Percentiles rank a stretch among this genome's conserved stretches.
Evolutionary conservation across 2,888 invertebrate species (phyloP).

Genomic region (Chalcosyrphus nemorum): DNA sequence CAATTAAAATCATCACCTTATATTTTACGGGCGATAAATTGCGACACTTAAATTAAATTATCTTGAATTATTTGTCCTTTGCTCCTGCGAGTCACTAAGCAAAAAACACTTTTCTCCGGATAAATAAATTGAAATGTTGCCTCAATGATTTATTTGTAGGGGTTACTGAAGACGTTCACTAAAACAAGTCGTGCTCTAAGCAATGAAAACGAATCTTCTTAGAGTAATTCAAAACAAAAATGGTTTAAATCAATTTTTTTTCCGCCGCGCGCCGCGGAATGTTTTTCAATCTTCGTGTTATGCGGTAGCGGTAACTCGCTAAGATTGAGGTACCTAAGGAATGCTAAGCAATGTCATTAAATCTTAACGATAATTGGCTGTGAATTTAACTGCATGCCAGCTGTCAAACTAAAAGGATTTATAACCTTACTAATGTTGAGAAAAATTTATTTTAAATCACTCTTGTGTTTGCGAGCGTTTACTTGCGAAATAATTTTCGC

Average conservation of each 20-base stretch:
- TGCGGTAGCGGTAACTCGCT: constrained; percentile 22
- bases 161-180: constrained; percentile 4
- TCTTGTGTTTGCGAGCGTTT: background rate
- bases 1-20: constrained; percentile 58
- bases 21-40: constrained; percentile 59
- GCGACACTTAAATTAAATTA: constrained; percentile 63
- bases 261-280: constrained; percentile 18
- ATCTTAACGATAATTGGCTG: constrained; percentile 57
- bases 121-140: constrained; percentile 59
- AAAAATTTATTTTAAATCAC: constrained; percentile 1
- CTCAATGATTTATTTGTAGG: constrained; percentile 49
- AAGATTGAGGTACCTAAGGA: constrained; percentile 29
- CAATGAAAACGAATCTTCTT: constrained; percentile 18
- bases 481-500: background rate
- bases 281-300: constrained; percentile 40
- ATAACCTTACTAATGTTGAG: constrained; percentile 1
- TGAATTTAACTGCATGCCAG: constrained; percentile 56
- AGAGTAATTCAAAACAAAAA: constrained; percentile 25
- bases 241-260: constrained; percentile 37
- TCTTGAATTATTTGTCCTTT: constrained; percentile 48
- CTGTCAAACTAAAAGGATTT: constrained; percentile 49
- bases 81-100: constrained; percentile 7
- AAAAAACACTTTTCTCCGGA: constrained; percentile 33
- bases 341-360: constrained; percentile 57
- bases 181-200: background rate